These are phyloP conservation scores for Cephalopterus ornatus DNA, from an alignment of 2,113 vertebrate genomes.

Conservation along the genomic window DNA sequence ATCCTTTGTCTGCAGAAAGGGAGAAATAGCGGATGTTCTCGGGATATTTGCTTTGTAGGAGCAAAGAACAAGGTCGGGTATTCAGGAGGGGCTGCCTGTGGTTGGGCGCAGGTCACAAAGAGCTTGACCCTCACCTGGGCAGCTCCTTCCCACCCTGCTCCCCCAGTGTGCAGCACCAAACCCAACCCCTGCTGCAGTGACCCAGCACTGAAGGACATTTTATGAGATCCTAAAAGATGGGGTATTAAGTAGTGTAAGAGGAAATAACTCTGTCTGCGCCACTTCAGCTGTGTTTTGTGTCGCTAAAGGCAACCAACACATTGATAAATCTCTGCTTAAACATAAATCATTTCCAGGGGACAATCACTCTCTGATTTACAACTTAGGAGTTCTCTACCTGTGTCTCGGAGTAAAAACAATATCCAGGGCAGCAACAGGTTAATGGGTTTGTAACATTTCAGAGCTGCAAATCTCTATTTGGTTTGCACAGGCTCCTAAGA, in stretches of 20 bases:
- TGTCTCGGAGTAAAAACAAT: neutral
- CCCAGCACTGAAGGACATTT: neutral
- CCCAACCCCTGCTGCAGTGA: neutral
- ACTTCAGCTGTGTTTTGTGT: neutral
- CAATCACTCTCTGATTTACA: neutral
- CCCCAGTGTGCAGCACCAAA: neutral
- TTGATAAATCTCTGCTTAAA: neutral
- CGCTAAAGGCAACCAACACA: neutral
- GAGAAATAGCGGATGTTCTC: accelerated
- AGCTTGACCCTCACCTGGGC: neutral
- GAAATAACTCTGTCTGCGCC: neutral
- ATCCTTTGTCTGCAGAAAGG: neutral
- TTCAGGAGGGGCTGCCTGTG: neutral
- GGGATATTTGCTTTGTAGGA: neutral
- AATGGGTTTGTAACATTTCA: neutral
- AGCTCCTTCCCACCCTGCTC: neutral
- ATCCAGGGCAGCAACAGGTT: neutral
- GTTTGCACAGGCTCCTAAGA: neutral
- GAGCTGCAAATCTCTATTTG: neutral
- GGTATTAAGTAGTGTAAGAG: neutral
- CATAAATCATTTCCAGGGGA: neutral
- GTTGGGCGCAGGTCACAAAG: neutral
- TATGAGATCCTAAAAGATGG: neutral
- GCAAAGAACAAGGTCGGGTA: neutral
- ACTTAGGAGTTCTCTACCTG: neutral